These are phyloP conservation scores for Echeneis naucrates DNA, from an alignment of 2,797 vertebrate genomes.

Conservation along the genomic window DNA sequence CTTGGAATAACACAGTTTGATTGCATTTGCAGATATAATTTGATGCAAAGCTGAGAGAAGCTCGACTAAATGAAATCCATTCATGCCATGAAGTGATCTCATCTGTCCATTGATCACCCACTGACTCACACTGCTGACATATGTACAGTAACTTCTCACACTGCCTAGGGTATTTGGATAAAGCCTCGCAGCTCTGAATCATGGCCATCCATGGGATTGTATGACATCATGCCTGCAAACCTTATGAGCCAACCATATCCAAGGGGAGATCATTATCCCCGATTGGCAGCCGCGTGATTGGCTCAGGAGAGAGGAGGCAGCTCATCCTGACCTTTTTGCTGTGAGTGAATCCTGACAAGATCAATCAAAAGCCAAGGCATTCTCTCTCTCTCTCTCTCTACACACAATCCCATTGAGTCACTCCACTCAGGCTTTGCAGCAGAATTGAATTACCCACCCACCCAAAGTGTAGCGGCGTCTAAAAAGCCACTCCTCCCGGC, in stretches of 20 bases:
- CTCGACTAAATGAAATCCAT: not conserved
- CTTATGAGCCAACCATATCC: constrained; percentile 69
- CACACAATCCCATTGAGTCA: constrained; percentile 70
- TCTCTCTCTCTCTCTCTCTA: constrained; percentile 16
- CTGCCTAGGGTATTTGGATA: constrained; percentile 42
- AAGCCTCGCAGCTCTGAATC: constrained; percentile 56
- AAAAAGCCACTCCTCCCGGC: constrained; percentile 53
- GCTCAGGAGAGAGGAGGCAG: constrained; percentile 60
- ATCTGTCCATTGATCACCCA: constrained; percentile 18
- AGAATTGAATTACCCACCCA: constrained; percentile 74
- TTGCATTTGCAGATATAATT: not conserved
- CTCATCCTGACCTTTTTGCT: constrained; percentile 73
- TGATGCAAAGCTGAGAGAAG: not conserved
- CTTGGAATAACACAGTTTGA: not conserved
- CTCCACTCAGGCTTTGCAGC: constrained; percentile 65
- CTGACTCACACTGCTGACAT: constrained; percentile 64
- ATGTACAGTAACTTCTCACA: constrained; percentile 53
- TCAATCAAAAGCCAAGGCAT: constrained; percentile 73
- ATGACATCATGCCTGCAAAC: constrained; percentile 67
- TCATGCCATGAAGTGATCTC: constrained; percentile 14
- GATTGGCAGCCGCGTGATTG: constrained; percentile 70
- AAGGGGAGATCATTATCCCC: constrained; percentile 73
- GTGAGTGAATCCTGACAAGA: constrained; percentile 73
- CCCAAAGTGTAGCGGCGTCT: constrained; percentile 58
- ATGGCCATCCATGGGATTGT: constrained; percentile 42